These are phyloP conservation scores for Pararge aegeria DNA, from an alignment of 1,140 invertebrate species.

Conservation along the genomic window DNA sequence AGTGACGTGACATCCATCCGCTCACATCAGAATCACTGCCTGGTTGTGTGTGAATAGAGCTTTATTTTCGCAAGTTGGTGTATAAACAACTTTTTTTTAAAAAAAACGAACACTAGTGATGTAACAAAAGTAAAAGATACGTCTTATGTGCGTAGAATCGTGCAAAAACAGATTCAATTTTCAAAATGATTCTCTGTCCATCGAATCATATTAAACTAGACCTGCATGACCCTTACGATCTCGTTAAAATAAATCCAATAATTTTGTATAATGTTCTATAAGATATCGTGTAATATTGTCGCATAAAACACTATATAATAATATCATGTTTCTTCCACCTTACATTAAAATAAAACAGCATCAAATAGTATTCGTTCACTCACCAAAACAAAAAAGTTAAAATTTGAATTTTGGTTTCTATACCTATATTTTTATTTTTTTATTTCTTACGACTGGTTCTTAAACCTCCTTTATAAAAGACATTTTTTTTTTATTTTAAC, in stretches of 20 bases:
- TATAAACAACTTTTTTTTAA: constrained; percentile 17
- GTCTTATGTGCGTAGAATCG: constrained; percentile 14
- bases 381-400: no score
- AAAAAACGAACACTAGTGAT: constrained; percentile 20
- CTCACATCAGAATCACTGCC: no score
- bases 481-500: background rate
- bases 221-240: background rate
- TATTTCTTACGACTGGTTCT: background rate
- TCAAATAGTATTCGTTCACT: no score
- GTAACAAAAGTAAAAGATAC: constrained; percentile 21
- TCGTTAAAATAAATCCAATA: background rate
- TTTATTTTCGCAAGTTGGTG: background rate
- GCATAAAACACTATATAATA: no score
- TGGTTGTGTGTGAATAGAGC: background rate
- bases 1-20: no score
- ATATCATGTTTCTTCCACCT: no score
- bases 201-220: background rate
- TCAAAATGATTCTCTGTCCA: constrained; percentile 4
- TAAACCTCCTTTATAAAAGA: background rate
- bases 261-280: background rate
- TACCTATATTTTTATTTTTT: no score
- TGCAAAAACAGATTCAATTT: constrained; percentile 9
- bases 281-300: no score
- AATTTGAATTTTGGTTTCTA: no score
- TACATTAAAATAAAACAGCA: no score